Base-by-base conservation (phyloP, 2,113 vertebrate species). In the Cynocephalus volans region DNA sequence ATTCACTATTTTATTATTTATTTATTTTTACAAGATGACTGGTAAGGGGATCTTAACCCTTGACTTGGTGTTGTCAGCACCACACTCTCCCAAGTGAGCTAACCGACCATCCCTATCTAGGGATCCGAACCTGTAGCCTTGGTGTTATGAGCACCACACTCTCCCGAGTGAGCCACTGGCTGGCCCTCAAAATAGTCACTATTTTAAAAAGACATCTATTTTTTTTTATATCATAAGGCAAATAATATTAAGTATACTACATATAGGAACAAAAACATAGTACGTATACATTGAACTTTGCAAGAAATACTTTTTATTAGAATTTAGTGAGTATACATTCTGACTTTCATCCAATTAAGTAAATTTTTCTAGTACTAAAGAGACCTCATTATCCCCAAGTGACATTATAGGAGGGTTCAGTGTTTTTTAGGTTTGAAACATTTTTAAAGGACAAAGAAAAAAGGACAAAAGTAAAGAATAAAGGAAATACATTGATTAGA, bases 141-240 rank as follows among this genome's bases (percentile, higher is more conserved):
- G 41, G 41, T 41, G 41, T 41, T 41, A 41, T 41, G 3, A 41
- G 41, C 41, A 41, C 41, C 41, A 41, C 41, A 41, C 41, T 41
- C 41, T 41, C 41, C 41, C 41, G 41, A 41, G 41, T 41, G 41
- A 41, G 41, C 41, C 41, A 41, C 41, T 3, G 41, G 41, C 41
- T 41, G 41, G 41, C 41, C 41, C 41, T 41, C 67, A 67, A 89
- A 92, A 92, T 88, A 28, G 18, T 76, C 31, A 88, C 65, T 33
- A 67, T 76, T 92, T 97, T 19, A 84, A 72, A 88, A 88, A 19
- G n/a, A 65, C 7, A 54, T 48, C 28, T 60, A 73, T 24, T 87
- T n/a, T 50, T 54, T 50, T 95, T 93, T 93, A 67, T n/a, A 60
- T 17, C 56, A 92, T 67, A 83, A 77, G 82, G 52, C n/a, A 96